A percentile compares a stretch with the other conserved stretches of the same genome.
These are phyloP conservation scores for Drosophila bunnanda DNA, from an alignment of 2,888 invertebrate genomes.

Conservation along the genomic window DNA sequence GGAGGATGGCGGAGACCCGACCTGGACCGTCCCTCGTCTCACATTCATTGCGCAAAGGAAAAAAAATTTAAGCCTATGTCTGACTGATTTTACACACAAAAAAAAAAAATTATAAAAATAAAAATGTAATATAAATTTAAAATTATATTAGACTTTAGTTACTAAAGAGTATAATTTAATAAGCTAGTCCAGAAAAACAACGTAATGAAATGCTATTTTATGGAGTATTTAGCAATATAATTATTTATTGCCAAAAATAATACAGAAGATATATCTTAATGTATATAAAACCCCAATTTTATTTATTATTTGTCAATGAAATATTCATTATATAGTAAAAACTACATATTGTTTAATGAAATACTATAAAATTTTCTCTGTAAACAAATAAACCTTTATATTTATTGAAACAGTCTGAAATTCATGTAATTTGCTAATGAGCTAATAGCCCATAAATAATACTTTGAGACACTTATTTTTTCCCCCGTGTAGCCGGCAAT, in stretches of 20 bases:
- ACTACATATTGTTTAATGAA: rapidly evolving
- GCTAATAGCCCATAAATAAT: neutral
- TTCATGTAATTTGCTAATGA: neutral
- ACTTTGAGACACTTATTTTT: neutral
- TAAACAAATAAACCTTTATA: neutral
- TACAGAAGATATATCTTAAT: neutral
- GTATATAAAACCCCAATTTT: neutral
- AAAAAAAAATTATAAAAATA: neutral
- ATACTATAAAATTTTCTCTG: neutral
- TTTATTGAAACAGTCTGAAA: neutral
- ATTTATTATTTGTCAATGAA: neutral
- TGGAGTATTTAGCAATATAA: neutral
- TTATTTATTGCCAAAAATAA: neutral
- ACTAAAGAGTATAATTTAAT: neutral
- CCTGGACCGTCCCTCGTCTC: conserved; percentile 72
- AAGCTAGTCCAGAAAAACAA: neutral
- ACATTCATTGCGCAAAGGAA: conserved; percentile 74
- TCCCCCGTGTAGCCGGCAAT: conserved; percentile 57
- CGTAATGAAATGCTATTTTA: neutral
- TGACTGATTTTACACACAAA: conserved; percentile 3
- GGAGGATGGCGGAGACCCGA: conserved; percentile 41
- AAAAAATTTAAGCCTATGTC: conserved; percentile 48
- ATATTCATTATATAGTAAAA: neutral
- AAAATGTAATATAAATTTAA: neutral
- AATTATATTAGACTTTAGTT: neutral